A percentile compares a stretch with the other conserved stretches of the same genome.
Conservation (phyloP, 2,888 invertebrate genomes). For the Sesamia inferens region DNA sequence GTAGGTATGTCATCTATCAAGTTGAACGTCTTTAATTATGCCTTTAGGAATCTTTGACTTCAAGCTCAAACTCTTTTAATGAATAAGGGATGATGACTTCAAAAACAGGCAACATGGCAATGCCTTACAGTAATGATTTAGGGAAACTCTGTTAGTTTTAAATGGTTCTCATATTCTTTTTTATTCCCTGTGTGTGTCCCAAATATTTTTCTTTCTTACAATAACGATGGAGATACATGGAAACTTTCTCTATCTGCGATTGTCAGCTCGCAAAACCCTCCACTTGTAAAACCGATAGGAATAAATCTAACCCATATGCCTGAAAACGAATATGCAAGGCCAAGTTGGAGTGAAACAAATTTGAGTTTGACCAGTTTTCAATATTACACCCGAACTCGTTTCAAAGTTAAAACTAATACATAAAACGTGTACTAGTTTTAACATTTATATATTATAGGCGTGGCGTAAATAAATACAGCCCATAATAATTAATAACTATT, state of each 20-base stretch:
- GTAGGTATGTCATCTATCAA: too few relatives aligned
- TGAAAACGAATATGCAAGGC: neutral
- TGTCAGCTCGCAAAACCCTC: neutral
- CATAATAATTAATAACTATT: neutral
- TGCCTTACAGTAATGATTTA: neutral
- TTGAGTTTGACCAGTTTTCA: slow-evolving; percentile 22
- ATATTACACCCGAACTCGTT: slow-evolving; percentile 9
- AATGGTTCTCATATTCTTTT: too few relatives aligned
- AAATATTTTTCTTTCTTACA: too few relatives aligned
- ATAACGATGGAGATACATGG: neutral
- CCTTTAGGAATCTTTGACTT: neutral
- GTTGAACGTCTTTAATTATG: too few relatives aligned
- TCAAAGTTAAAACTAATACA: slow-evolving; percentile 1
- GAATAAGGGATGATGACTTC: neutral
- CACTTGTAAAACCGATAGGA: neutral
- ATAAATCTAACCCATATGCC: neutral
- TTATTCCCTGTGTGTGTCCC: too few relatives aligned
- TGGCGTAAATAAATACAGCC: neutral
- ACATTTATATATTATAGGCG: neutral
- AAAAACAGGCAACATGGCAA: neutral
- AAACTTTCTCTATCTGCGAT: neutral
- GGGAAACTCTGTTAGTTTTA: too few relatives aligned
- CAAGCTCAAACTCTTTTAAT: neutral
- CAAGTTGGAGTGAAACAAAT: slow-evolving; percentile 19
- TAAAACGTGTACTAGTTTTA: neutral